Percentiles rank a stretch among this genome's conserved stretches.
These are phyloP conservation scores for Pachydiplax longipennis DNA, from an alignment of 2,888 invertebrate species.

Conservation along the genomic window DNA sequence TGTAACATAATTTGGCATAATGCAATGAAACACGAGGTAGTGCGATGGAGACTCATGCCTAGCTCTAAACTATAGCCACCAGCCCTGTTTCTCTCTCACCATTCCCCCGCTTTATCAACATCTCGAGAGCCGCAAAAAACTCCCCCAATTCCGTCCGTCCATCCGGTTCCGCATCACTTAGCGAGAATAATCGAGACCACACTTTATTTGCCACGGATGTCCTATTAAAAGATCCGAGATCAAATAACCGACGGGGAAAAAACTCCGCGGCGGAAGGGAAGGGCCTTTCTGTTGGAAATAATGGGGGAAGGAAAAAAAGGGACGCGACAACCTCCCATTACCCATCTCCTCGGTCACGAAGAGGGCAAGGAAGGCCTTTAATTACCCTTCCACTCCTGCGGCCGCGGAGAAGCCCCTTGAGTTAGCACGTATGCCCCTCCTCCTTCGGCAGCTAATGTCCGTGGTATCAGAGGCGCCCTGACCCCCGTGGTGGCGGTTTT, in stretches of 20 bases:
- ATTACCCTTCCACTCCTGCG: neutral
- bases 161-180: too few species aligned
- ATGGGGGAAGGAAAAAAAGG: neutral
- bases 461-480: neutral
- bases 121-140: too few species aligned
- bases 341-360: neutral
- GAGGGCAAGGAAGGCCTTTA: neutral
- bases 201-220: too few species aligned
- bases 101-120: too few species aligned
- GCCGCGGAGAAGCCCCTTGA: neutral
- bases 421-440: neutral
- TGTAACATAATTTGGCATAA: too few species aligned
- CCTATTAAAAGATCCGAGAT: neutral
- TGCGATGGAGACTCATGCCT: too few species aligned
- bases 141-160: too few species aligned
- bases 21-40: too few species aligned
- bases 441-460: neutral
- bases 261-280: neutral
- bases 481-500: slow-evolving; percentile 4
- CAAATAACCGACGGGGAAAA: neutral
- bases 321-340: neutral
- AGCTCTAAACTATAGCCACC: too few species aligned
- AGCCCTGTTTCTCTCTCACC: too few species aligned
- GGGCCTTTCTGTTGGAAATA: neutral
- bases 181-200: too few species aligned